Percentiles rank a stretch among this genome's conserved stretches.
Evolutionary conservation across 2,113 vertebrate species (phyloP).

Genomic region (Varanus salvator): DNA sequence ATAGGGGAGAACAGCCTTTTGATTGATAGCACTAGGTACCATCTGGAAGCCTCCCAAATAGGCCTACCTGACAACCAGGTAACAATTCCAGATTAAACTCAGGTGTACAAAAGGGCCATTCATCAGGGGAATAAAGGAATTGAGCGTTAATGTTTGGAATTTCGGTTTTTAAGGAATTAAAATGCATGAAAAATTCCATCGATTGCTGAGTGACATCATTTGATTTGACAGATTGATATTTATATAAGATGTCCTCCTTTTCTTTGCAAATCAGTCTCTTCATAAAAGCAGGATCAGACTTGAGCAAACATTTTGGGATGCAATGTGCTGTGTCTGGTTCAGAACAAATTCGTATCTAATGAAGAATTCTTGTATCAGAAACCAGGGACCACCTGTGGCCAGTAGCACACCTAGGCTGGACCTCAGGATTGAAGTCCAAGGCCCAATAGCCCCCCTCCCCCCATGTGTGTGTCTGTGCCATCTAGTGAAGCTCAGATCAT

Average conservation of each 20-base stretch:
- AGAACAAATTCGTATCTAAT: conserved; percentile 8
- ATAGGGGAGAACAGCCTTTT: no score
- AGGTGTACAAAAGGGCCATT: background rate
- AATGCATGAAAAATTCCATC: background rate
- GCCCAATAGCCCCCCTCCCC: no score
- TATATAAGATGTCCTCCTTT: background rate
- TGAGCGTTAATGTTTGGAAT: no score
- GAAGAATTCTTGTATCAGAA: conserved; percentile 40
- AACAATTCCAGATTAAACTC: background rate
- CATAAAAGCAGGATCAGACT: background rate
- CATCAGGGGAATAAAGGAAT: background rate
- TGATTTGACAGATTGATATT: background rate
- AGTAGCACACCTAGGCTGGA: no score
- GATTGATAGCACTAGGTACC: no score
- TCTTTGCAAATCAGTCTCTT: background rate
- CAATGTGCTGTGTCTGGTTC: background rate
- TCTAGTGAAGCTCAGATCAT: no score
- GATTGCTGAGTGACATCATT: background rate
- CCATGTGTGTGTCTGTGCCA: no score
- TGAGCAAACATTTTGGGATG: no score
- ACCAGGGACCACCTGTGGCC: conserved; percentile 30
- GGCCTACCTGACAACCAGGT: background rate
- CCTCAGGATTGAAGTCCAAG: no score
- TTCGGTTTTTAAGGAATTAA: background rate
- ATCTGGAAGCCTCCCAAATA: background rate